Conservation (phyloP, 2,113 vertebrate species). For the Charadrius vociferus region DNA sequence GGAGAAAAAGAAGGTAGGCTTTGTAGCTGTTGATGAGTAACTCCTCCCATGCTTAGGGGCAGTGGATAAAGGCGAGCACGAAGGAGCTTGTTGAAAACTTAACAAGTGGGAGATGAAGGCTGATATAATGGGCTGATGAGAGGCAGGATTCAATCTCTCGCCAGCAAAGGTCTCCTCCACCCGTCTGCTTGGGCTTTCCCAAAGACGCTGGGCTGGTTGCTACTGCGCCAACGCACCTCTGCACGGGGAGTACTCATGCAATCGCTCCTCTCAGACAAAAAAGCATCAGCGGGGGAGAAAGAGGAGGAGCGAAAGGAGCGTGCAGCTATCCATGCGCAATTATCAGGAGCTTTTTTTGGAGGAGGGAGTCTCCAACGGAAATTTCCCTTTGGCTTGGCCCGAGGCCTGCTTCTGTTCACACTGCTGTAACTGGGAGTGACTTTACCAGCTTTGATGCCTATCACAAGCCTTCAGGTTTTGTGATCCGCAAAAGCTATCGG, state of each 20-base stretch:
- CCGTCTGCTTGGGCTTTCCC: neutral
- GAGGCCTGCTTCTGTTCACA: neutral
- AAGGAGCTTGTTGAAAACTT: constrained; percentile 28
- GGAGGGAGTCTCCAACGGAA: neutral
- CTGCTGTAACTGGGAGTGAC: neutral
- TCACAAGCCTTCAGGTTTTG: rapidly evolving
- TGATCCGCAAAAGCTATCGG: neutral
- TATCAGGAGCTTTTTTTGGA: neutral
- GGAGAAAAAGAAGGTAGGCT: neutral
- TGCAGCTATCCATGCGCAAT: neutral
- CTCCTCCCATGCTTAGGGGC: constrained; percentile 48
- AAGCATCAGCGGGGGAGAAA: neutral
- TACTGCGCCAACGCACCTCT: neutral
- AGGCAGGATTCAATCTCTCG: neutral
- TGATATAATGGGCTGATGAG: neutral
- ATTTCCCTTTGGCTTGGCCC: neutral
- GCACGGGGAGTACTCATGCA: neutral
- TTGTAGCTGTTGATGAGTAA: neutral
- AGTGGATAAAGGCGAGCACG: constrained; percentile 7
- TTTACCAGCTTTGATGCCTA: neutral
- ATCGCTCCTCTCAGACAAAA: neutral
- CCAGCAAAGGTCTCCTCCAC: neutral
- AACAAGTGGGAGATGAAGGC: constrained; percentile 14
- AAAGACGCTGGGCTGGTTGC: neutral
- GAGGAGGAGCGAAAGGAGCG: neutral